A percentile compares a stretch with the other conserved stretches of the same genome.
Evolutionary conservation across 2,888 invertebrate genomes (phyloP).

Genomic region (Dinocampus coccinellae): DNA sequence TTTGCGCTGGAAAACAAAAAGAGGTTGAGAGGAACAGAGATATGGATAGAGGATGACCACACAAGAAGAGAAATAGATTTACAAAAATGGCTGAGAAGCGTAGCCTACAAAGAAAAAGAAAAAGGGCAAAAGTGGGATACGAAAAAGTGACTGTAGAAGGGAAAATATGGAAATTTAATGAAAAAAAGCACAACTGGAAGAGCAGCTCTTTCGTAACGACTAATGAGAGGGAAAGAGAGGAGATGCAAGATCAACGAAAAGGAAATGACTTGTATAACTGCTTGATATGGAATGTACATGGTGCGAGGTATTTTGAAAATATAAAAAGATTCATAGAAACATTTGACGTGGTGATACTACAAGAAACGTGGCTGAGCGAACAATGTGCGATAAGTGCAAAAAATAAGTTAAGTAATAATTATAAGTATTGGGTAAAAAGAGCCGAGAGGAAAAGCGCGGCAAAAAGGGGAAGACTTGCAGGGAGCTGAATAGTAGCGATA

Average conservation of each 20-base stretch:
- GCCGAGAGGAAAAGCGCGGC: no score
- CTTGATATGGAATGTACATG: conserved; percentile 23
- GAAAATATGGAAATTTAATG: conserved; percentile 19
- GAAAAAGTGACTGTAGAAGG: background rate
- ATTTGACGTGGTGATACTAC: conserved; percentile 29
- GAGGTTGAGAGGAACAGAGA: background rate
- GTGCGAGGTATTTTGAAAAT: background rate
- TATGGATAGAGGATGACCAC: conserved; percentile 24
- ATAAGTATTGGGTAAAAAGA: no score
- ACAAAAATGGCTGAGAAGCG: conserved; percentile 4
- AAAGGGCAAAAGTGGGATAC: conserved; percentile 9
- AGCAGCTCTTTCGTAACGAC: background rate
- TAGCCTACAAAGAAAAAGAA: conserved; percentile 8
- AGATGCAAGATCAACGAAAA: background rate
- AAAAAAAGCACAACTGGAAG: conserved; percentile 13
- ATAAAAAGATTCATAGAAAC: background rate
- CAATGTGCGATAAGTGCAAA: background rate
- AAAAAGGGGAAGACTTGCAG: no score
- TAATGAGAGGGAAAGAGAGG: background rate
- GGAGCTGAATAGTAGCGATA: no score
- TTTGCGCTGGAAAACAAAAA: conserved; percentile 8
- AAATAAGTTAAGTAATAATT: no score
- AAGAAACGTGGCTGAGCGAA: conserved; percentile 34
- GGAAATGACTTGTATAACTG: no score
- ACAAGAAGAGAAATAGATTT: conserved; percentile 28